Base-by-base conservation (phyloP, 2,797 vertebrate genomes). In the Stomatorhinus walkeri region DNA sequence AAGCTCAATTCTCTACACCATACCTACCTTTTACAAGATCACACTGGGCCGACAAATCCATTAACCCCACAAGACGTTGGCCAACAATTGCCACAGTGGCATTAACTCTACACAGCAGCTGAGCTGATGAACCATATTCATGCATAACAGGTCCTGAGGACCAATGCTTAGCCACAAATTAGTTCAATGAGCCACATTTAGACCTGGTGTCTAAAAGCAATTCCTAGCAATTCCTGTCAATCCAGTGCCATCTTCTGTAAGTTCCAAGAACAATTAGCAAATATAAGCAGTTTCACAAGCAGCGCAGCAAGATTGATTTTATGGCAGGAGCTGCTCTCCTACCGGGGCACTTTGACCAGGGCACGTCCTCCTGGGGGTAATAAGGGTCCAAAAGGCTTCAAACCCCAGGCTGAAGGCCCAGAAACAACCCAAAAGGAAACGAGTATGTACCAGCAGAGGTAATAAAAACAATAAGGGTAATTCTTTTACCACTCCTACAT, bases 401-500 rank as follows among this genome's bases (percentile, higher is more conserved):
- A 43, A 61, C 52, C 68, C 72, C 61, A 48, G 85, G 28, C 56
- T 83, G 10, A 85, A 51, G 72, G 89, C 40, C 86, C n/a, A 85
- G 10, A 88, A 12, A 84, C 43, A 14, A 24, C 16, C 14, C 48
- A 52, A 79, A 51, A 76, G 64, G 85, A 24, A 61, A 84, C 49
- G 88, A 89, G 84, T 88, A 19, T 24, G 87, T 90, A 90, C 90
- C 76, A 91, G 89, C 88, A 91, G 1, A 46, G 89, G 91, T 89
- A 89, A 90, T 94, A 93, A 93, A 93, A 36, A 87, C 88, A 87
- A 46, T 46, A 32, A 19, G 28, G 87, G 32, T 40, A 85, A 91
- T 92, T 91, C 91, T 89, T 93, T 93, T 93, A 93, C 51, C 92
- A 87, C 91, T 6, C 8, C 22, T 64, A 76, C 92, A 90, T 93